Evolutionary conservation across 2,888 invertebrate species (phyloP).

Genomic region (Lycaena phlaeas): DNA sequence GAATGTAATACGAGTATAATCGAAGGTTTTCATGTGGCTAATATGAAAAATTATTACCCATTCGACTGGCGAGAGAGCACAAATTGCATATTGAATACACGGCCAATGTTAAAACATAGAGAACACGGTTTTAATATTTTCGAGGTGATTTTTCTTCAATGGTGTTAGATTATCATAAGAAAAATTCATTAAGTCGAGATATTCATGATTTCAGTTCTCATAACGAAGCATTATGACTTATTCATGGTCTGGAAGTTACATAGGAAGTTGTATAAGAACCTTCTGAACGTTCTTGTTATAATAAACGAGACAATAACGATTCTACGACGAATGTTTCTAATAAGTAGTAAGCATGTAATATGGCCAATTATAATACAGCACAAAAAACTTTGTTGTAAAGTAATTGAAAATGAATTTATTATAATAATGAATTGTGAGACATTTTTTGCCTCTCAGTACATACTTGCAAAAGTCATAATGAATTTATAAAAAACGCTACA

Average conservation of each 20-base stretch:
- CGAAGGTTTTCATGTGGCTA: neutral
- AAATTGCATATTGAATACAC: neutral
- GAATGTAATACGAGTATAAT: too few species aligned
- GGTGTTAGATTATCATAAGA: constrained; percentile 10
- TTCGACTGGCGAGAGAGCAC: neutral
- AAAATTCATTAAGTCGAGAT: constrained; percentile 17
- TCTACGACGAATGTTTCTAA: too few species aligned
- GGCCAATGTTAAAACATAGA: neutral
- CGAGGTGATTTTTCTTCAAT: neutral
- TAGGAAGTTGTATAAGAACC: constrained; percentile 40
- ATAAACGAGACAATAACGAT: constrained; percentile 58
- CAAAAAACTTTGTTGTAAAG: too few species aligned
- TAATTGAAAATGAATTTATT: too few species aligned
- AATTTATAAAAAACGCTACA: too few species aligned
- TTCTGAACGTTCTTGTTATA: constrained; percentile 46
- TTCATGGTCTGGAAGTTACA: constrained; percentile 56
- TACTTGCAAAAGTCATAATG: too few species aligned
- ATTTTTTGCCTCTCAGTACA: too few species aligned
- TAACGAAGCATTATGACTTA: constrained; percentile 65
- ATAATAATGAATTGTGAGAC: too few species aligned
- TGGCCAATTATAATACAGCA: too few species aligned
- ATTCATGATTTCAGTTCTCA: constrained; percentile 50
- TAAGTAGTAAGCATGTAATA: too few species aligned
- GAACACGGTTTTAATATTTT: neutral
- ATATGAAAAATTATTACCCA: neutral